Percentiles rank a stretch among this genome's conserved stretches.
Conservation (phyloP, 2,888 invertebrate genomes). For the Philereme vetulata region DNA sequence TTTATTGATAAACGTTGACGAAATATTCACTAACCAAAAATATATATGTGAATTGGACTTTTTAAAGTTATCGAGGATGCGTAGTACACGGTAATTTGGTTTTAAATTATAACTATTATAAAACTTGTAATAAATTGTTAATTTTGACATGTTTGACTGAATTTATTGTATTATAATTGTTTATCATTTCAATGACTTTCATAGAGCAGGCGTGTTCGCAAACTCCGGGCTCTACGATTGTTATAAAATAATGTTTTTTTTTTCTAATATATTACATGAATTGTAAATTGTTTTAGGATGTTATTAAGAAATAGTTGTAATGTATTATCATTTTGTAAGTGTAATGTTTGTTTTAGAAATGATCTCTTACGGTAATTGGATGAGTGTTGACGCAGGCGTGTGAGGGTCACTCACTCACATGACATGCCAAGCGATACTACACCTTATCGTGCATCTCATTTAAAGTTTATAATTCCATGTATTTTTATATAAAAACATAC, state of each 20-base stretch:
- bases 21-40: conserved; percentile 71
- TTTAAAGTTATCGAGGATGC: conserved; percentile 39
- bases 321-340: conserved; percentile 76
- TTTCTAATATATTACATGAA: conserved; percentile 62
- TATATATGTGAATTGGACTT: conserved; percentile 27
- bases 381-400: conserved; percentile 50
- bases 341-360: conserved; percentile 76
- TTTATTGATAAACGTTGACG: conserved; percentile 66
- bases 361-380: conserved; percentile 79
- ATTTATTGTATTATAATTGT: conserved; percentile 64
- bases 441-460: conserved; percentile 31
- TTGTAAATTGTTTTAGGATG: conserved; percentile 79
- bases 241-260: conserved; percentile 44
- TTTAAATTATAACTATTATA: conserved; percentile 62
- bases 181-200: conserved; percentile 40
- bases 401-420: conserved; percentile 48
- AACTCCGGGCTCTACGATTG: conserved; percentile 33
- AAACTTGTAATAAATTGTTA: conserved; percentile 69
- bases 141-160: conserved; percentile 73
- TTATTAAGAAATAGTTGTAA: conserved; percentile 76
- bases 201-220: conserved; percentile 45
- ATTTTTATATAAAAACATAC: neutral
- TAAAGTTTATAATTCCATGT: conserved; percentile 10
- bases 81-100: conserved; percentile 74
- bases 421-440: conserved; percentile 33